These are phyloP conservation scores for Rhineura floridana DNA, from an alignment of 2,113 vertebrate genomes.

Conservation along the genomic window DNA sequence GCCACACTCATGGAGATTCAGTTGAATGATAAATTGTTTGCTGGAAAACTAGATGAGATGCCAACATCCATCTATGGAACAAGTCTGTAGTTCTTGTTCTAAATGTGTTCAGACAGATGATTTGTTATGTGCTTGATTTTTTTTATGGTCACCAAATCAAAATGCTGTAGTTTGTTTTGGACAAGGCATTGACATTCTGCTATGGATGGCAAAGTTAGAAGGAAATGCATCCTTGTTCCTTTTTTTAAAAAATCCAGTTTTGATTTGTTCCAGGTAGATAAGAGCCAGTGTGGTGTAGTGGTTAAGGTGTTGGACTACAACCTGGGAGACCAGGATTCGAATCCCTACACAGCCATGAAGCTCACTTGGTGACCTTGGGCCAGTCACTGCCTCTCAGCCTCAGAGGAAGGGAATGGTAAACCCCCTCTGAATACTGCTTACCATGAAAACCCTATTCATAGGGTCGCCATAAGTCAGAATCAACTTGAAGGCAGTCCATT, in stretches of 20 bases:
- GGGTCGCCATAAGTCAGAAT: too few relatives aligned
- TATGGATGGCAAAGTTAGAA: conserved; percentile 8
- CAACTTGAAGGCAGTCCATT: too few relatives aligned
- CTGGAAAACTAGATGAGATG: conserved; percentile 4
- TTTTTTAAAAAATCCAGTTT: conserved; percentile 9
- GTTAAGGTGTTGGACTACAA: too few relatives aligned
- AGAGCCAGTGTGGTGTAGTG: too few relatives aligned
- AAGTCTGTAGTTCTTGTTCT: neutral
- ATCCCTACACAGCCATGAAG: too few relatives aligned
- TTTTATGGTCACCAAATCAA: conserved; percentile 25
- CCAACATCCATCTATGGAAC: neutral
- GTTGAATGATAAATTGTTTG: conserved; percentile 5
- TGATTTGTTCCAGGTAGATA: conserved; percentile 2
- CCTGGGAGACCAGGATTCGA: too few relatives aligned
- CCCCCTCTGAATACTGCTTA: too few relatives aligned
- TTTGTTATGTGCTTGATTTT: conserved; percentile 27
- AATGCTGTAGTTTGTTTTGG: conserved; percentile 7
- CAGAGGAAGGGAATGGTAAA: too few relatives aligned
- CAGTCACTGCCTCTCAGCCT: too few relatives aligned
- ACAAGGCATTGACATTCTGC: conserved; percentile 14
- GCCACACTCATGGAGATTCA: neutral
- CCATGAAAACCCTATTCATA: too few relatives aligned
- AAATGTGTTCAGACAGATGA: neutral
- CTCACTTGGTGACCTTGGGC: too few relatives aligned
- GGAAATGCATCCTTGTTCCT: neutral